Evolutionary conservation across 2,113 vertebrate species (phyloP), one percentile per base, ranked within the genome.

Genomic region (Aramus guarauna): DNA sequence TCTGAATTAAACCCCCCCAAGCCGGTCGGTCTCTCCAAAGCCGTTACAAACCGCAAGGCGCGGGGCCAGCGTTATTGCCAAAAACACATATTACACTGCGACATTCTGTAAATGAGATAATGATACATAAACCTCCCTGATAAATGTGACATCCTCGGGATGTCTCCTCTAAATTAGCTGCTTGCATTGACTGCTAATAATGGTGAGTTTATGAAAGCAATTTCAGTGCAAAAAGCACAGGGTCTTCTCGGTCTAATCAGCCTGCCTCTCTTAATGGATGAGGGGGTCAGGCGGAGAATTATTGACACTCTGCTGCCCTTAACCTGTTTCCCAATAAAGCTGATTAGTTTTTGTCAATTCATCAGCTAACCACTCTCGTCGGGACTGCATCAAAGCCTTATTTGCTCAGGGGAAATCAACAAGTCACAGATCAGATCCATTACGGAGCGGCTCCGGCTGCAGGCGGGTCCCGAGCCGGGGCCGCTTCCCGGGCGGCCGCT

Each of bases 321-420:
- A 99, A 99, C 99, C 99, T 98, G 99, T 98, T 99, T 99, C 98
- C 99, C 99, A 99, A 99, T 99, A 99, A 99, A 99, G 99, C 99
- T 98, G 99, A 99, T 99, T 99, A 98, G 99, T 98, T 99, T 99
- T 98, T 97, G 98, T 99, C 99, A 98, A 99, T 99, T 98, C 99
- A 99, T 99, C 99, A 99, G 98, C 98, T 97, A 97, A 98, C 98
- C 98, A 88, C 97, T 98, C 98, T 97, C 97, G 85, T 78, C 97
- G 97, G 98, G 97, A 98, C 97, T 97, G 97, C 98, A 98, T 98
- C 98, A 98, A 98, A 99, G 98, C 97, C 98, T 97, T 98, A 98
- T 99, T 99, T 99, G 99, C 99, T 99, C 99, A 95, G 97, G 99
- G 98, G 99, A 99, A 99, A 99, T 99, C 99, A 99, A 99, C 99